Conservation (phyloP, 2,113 vertebrate genomes). For the Epinephelus lanceolatus region DNA sequence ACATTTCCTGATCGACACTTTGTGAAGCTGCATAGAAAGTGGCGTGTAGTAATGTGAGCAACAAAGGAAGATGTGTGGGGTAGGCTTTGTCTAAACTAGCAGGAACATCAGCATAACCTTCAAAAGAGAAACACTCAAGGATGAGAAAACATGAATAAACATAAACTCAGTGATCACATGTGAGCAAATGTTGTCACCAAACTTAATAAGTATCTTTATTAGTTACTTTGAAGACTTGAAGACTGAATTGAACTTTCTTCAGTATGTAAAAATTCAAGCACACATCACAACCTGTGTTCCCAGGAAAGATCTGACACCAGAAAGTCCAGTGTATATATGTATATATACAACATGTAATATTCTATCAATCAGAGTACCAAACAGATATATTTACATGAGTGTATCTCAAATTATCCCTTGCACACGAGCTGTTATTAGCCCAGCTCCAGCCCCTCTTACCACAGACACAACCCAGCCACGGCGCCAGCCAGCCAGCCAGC, state of each 20-base stretch:
- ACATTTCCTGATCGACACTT: neutral
- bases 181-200: neutral
- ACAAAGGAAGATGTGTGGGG: neutral
- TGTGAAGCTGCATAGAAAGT: neutral
- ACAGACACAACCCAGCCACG: conserved; percentile 62
- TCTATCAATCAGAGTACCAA: neutral
- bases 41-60: neutral
- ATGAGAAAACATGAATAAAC: neutral
- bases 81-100: neutral
- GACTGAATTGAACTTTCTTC: neutral
- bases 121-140: neutral
- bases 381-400: conserved; percentile 24
- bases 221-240: neutral
- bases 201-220: neutral
- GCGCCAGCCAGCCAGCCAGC: conserved; percentile 72
- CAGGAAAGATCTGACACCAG: neutral
- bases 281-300: no score
- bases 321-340: neutral
- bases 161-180: neutral
- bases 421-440: conserved; percentile 50
- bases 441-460: conserved; percentile 31
- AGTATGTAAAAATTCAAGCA: neutral
- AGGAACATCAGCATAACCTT: neutral
- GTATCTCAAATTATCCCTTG: conserved; percentile 27
- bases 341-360: neutral